Conservation (phyloP, 2,113 vertebrate species). For the Ramphastos sulfuratus region DNA sequence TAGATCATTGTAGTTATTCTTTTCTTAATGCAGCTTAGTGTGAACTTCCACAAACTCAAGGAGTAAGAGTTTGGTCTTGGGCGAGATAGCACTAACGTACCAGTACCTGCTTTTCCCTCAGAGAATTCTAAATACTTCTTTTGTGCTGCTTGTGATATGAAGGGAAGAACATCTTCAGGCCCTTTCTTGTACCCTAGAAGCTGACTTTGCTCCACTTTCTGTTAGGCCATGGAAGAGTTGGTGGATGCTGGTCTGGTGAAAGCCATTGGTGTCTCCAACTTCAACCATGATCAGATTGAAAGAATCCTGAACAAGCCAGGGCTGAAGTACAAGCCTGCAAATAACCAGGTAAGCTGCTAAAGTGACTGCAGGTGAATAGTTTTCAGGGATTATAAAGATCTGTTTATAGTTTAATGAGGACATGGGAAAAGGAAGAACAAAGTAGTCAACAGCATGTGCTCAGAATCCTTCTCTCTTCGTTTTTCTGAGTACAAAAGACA, state of each 20-base stretch:
- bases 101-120: neutral
- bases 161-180: neutral
- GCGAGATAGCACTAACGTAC: neutral
- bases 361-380: neutral
- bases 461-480: neutral
- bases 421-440: neutral
- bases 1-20: neutral
- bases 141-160: neutral
- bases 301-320: slow-evolving; percentile 84
- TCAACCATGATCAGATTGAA: slow-evolving; percentile 83
- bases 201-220: neutral
- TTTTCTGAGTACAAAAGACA: neutral
- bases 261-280: slow-evolving; percentile 91
- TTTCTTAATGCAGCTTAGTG: neutral
- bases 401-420: neutral
- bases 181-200: neutral
- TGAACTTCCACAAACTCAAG: neutral
- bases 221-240: slow-evolving; percentile 90
- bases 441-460: neutral
- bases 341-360: slow-evolving; percentile 80
- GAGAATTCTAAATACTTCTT: neutral
- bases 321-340: slow-evolving; percentile 84
- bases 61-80: neutral
- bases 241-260: slow-evolving; percentile 88
- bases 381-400: neutral